These are phyloP conservation scores for Cephalopterus ornatus DNA, from an alignment of 2,113 vertebrate species.

Conservation along the genomic window DNA sequence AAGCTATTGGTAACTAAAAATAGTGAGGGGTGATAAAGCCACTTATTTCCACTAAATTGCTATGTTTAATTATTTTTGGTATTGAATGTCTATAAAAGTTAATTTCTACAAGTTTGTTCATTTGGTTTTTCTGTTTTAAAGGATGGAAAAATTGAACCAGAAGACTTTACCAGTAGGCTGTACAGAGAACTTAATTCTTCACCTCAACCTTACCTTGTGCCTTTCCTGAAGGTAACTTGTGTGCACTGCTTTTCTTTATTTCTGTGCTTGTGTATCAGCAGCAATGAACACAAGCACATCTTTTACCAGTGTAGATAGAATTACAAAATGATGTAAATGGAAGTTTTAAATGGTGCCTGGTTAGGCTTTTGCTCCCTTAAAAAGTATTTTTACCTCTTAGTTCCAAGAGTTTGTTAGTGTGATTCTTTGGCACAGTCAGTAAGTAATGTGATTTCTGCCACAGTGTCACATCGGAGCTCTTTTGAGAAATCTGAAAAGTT, in stretches of 20 bases:
- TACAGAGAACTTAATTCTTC: constrained; percentile 97
- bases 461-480: not conserved
- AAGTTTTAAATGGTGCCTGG: not conserved
- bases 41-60: not conserved
- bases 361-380: not conserved
- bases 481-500: not conserved
- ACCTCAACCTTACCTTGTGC: constrained; percentile 98
- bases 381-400: not conserved
- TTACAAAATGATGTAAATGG: not conserved
- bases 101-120: not conserved
- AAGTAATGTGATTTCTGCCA: not conserved
- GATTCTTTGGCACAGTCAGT: not conserved
- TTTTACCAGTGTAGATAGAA: not conserved
- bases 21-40: not conserved
- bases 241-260: not conserved
- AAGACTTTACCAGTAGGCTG: constrained; percentile 95
- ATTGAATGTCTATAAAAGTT: not conserved
- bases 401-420: not conserved
- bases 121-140: constrained; percentile 54
- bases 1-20: not conserved
- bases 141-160: constrained; percentile 95
- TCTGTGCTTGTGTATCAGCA: not conserved
- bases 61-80: rapidly evolving
- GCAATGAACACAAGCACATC: not conserved
- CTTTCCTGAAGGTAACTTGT: constrained; percentile 93